Base-by-base conservation (phyloP, 2,888 invertebrate species). In the Zeuzera pyrina region DNA sequence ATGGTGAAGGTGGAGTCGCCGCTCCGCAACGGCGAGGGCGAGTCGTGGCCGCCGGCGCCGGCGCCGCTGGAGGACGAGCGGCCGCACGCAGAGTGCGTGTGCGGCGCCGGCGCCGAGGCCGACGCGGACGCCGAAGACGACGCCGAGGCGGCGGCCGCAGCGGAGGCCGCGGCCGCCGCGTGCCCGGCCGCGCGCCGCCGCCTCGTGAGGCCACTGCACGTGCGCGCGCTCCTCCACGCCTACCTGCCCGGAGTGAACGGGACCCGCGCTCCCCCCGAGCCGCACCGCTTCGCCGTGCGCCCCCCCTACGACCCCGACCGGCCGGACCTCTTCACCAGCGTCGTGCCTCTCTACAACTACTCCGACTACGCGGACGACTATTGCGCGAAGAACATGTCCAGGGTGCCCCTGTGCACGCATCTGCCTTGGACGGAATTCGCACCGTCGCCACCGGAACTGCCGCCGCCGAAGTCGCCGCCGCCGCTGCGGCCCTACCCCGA, bases 181-280 rank as follows among this genome's bases (percentile, higher is more conserved):
- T 79, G 57, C 50, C 85, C 60, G 43, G 86, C 65, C 45, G 84
- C 58, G 42, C 43, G 43, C 50, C 53, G 43, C 39, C 52, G 34
- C 52, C 63, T 42, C 49, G 85, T 46, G 72, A 77, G 51, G 72
- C 87, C 63, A 65, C 68, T 49, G 45, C 84, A 68, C 53, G 83
- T 90, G 34, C 70, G 74, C 38, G 76, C 83, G 34, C 66, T 88
- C 34, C 88, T 88, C 58, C 70, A 86, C 57, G 72, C 67, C 23
- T 71, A 59, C 40, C 66, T 88, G 43, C 81, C 86, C 30, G 87
- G 88, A 38, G 70, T 89, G 29, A 89, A 88, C 61, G 89, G 88
- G 42, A 87, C 87, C 37, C 74, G 85, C 12, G 81, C 81, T 2
- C 78, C 76, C 0, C 43, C 68, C 12, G 47, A 57, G 29, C 74